Conservation (phyloP, 2,888 invertebrate species). For the Dasysyrphus albostriatus region DNA sequence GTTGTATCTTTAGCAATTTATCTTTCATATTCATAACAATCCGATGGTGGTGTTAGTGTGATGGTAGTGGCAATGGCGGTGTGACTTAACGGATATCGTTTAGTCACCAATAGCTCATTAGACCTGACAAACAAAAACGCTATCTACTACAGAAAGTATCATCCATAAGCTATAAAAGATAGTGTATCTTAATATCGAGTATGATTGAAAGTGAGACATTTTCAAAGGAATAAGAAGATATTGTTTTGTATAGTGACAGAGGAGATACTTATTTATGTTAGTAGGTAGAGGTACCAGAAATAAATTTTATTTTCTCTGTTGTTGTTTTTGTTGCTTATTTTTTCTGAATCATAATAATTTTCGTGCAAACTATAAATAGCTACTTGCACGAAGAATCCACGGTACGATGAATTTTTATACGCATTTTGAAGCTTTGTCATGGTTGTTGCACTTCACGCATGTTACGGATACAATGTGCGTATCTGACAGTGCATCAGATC, state of each 20-base stretch:
- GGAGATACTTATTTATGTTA: background rate
- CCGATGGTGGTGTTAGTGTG: slow-evolving; percentile 5
- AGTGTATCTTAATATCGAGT: slow-evolving; percentile 13
- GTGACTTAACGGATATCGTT: slow-evolving; percentile 49
- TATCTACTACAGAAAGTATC: background rate
- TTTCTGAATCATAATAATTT: slow-evolving; percentile 19
- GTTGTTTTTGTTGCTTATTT: slow-evolving; percentile 3
- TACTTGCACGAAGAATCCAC: slow-evolving; percentile 35
- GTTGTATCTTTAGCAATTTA: slow-evolving; percentile 62
- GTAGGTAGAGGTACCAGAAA: background rate
- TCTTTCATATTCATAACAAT: slow-evolving; percentile 51
- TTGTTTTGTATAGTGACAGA: background rate
- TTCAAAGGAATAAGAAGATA: slow-evolving; percentile 38
- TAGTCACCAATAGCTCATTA: slow-evolving; percentile 69
- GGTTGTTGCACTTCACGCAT: slow-evolving; percentile 49
- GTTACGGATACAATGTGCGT: slow-evolving; percentile 24
- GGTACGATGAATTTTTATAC: slow-evolving; percentile 41
- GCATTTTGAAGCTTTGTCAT: slow-evolving; percentile 62
- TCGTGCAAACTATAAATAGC: slow-evolving; percentile 45
- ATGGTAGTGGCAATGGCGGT: background rate
- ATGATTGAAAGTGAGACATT: slow-evolving; percentile 55
- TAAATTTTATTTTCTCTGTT: slow-evolving; percentile 28
- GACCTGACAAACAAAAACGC: slow-evolving; percentile 51
- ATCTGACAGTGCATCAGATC: slow-evolving; percentile 54
- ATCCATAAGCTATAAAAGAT: slow-evolving; percentile 7